Evolutionary conservation across 2,888 invertebrate genomes (phyloP), one percentile per base, ranked within the genome.

Genomic region (Zelleria hepariella): DNA sequence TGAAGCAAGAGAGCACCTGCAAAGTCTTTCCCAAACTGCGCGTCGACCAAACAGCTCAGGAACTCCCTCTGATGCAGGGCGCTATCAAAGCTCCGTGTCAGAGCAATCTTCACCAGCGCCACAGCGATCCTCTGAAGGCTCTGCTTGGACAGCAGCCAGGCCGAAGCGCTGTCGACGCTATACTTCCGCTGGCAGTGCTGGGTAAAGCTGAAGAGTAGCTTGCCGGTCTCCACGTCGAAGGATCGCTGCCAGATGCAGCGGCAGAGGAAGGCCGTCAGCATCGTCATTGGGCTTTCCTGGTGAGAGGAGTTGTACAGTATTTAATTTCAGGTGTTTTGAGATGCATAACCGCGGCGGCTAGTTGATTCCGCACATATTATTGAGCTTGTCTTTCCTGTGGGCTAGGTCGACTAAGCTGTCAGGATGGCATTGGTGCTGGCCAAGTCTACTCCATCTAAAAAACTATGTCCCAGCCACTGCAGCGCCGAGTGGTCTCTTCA

Each of bases 261-360:
- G 57, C 88, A 78, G 0, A 93, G 81, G 68, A 93, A 93, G 20
- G 90, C 86, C 23, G 91, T 91, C 0, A 93, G 83, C 49, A 87
- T 69, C 4, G 86, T 85, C 8, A 95, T 77, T 0, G 93, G 91
- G 74, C 91, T 93, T 23, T 93, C 91, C 94, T 94, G 69, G 60
- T 2, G 32, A 15, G 10, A 6, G 3, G 15, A 42, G 15, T 42
- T 42, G 15, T 42, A 15, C 10, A 5, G 8, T 2, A 5, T 42
- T 42, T 10, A 15, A 42, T 15, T 42, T 42, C 15, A 15, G 15
- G 3, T 15, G 32, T 32, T 26, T 5, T 26, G 4, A 4, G 4
- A 26, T 26, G 26, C 26, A 26, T n/a, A n/a, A n/a, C n/a, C n/a
- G n/a, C n/a, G n/a, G n/a, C n/a, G n/a, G n/a, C n/a, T n/a, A n/a